Percentiles rank a stretch among this genome's conserved stretches.
Evolutionary conservation across 2,797 vertebrate species (phyloP).

Genomic region (Xerus rutilus): DNA sequence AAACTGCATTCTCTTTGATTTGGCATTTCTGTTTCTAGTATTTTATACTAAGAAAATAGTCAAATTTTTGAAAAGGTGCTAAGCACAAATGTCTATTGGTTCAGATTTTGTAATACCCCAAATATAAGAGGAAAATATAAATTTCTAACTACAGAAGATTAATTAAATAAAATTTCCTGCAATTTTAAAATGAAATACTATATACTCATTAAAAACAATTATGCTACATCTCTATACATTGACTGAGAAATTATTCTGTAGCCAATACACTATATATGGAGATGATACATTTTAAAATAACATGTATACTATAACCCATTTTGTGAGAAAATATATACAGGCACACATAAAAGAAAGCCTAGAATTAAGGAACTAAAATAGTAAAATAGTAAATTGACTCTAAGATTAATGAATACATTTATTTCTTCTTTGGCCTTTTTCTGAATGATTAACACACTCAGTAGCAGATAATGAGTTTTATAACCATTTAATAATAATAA

Average conservation of each 20-base stretch:
- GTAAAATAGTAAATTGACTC: not conserved
- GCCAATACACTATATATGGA: not conserved
- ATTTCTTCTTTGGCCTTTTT: slow-evolving; percentile 11
- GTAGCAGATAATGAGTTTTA: not conserved
- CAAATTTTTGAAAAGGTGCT: slow-evolving; percentile 13
- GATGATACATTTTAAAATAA: slow-evolving; percentile 21
- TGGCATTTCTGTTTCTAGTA: not conserved
- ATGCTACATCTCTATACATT: not conserved
- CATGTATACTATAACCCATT: not conserved
- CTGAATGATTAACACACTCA: slow-evolving; percentile 8
- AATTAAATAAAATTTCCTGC: slow-evolving; percentile 1
- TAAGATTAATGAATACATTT: not conserved
- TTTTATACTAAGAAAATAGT: not conserved
- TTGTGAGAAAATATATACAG: not conserved
- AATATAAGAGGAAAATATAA: slow-evolving; percentile 14
- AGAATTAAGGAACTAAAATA: not conserved
- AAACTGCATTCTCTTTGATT: not conserved
- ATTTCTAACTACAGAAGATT: not conserved
- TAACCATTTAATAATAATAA: slow-evolving; percentile 32
- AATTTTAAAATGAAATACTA: slow-evolving; percentile 7
- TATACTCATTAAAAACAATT: not conserved
- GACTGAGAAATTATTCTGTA: not conserved
- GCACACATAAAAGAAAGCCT: slow-evolving; percentile 4
- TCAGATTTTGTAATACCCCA: not conserved
- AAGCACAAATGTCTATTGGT: not conserved